phyloP scores from a whole-genome alignment of 2,888 invertebrate genomes.

The Rhagonycha lutea region DNA sequence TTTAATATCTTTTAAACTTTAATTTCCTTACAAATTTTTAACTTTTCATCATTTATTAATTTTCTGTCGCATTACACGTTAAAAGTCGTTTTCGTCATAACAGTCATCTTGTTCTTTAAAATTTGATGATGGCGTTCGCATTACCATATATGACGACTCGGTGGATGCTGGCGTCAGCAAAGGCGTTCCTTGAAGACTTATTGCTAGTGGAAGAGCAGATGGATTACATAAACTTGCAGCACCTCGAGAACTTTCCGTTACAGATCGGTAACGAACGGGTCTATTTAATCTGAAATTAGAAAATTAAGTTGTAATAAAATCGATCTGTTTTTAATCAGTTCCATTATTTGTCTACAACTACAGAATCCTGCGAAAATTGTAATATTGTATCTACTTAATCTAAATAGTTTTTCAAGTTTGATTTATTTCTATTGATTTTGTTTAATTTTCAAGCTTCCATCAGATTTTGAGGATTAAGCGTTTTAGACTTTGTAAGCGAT shows the following conservation, averaged over 20 bases:
- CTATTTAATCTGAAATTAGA: constrained; percentile 66
- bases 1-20: background rate
- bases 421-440: constrained; percentile 4
- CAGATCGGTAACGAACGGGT: constrained; percentile 71
- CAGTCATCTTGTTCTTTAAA: constrained; percentile 48
- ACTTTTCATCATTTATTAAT: constrained; percentile 2
- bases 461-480: background rate
- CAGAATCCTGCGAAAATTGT: background rate
- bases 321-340: background rate
- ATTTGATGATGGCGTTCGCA: constrained; percentile 50
- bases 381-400: background rate
- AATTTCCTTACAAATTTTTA: background rate
- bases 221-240: constrained; percentile 73
- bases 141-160: constrained; percentile 48
- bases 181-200: constrained; percentile 72
- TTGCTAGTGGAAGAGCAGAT: constrained; percentile 74
- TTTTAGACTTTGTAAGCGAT: background rate
- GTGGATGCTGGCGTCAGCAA: constrained; percentile 52
- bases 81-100: constrained; percentile 52
- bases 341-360: background rate
- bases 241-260: constrained; percentile 70
- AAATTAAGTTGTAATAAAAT: too few species aligned
- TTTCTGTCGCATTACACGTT: constrained; percentile 22
- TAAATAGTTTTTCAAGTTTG: background rate
- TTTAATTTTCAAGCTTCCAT: background rate